These are phyloP conservation scores for Geotrupes spiniger DNA, from an alignment of 2,888 invertebrate species.

Conservation along the genomic window DNA sequence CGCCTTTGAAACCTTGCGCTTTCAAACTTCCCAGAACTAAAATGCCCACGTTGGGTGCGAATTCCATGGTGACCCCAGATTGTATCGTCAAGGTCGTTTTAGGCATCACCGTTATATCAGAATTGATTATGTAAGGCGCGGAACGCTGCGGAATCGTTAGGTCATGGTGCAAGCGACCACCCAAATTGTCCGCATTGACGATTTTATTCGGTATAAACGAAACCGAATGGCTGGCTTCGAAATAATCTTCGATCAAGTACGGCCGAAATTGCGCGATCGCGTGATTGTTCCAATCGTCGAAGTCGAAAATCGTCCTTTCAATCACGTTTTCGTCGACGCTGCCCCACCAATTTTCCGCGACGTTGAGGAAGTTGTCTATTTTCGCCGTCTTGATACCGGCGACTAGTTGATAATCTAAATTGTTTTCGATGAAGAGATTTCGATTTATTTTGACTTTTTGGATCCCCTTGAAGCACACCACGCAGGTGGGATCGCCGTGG, in stretches of 20 bases:
- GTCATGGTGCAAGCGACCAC: constrained; percentile 72
- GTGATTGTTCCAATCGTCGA: constrained; percentile 99
- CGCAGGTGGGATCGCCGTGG: constrained; percentile 67
- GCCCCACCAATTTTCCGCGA: constrained; percentile 97
- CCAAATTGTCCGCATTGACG: constrained; percentile 66
- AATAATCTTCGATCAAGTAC: constrained; percentile 73
- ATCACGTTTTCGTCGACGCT: constrained; percentile 71
- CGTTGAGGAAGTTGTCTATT: constrained; percentile 82
- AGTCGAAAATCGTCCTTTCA: constrained; percentile 86
- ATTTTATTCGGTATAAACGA: constrained; percentile 59
- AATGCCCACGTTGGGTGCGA: constrained; percentile 94
- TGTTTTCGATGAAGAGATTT: constrained; percentile 84
- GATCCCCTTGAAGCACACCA: constrained; percentile 89
- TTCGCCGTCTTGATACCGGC: constrained; percentile 90
- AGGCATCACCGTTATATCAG: constrained; percentile 97
- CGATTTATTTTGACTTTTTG: constrained; percentile 89
- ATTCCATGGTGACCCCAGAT: constrained; percentile 88
- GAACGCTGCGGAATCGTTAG: constrained; percentile 61
- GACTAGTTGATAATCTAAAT: constrained; percentile 83
- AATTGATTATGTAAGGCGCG: constrained; percentile 74
- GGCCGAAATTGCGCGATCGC: constrained; percentile 90
- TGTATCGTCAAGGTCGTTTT: constrained; percentile 80
- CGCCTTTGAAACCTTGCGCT: constrained; percentile 74
- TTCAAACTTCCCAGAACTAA: constrained; percentile 86
- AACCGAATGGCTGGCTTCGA: constrained; percentile 74